These are phyloP conservation scores for Synergus gifuensis DNA, from an alignment of 2,888 invertebrate genomes.

Conservation along the genomic window DNA sequence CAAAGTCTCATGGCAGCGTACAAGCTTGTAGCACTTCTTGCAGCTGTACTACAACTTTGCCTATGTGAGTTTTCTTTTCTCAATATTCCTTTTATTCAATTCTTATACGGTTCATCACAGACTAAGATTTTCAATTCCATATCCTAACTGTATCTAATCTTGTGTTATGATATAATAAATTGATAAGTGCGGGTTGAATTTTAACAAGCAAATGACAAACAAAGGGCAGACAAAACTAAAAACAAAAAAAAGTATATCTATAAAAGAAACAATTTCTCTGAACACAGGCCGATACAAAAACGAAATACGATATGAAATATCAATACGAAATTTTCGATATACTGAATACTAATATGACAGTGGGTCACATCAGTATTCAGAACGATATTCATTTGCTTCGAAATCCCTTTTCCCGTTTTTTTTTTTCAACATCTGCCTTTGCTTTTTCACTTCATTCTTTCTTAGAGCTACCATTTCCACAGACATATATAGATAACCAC, in stretches of 20 bases:
- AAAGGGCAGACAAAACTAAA: too few relatives aligned
- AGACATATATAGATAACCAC: constrained; percentile 23
- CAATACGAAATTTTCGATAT: too few relatives aligned
- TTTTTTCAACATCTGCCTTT: constrained; percentile 6
- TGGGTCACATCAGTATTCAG: not conserved
- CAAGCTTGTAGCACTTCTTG: constrained; percentile 72
- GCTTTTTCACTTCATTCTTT: constrained; percentile 28
- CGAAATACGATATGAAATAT: too few relatives aligned
- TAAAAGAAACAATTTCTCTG: too few relatives aligned
- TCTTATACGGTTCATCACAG: not conserved
- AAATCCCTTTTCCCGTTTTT: not conserved
- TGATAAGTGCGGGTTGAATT: too few relatives aligned
- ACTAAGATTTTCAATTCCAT: too few relatives aligned
- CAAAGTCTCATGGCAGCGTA: constrained; percentile 73
- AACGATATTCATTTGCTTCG: constrained; percentile 23
- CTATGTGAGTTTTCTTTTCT: constrained; percentile 69
- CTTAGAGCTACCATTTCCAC: constrained; percentile 24
- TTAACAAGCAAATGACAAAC: too few relatives aligned
- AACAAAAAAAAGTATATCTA: too few relatives aligned
- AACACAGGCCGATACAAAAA: too few relatives aligned
- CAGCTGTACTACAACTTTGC: constrained; percentile 72
- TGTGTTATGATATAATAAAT: too few relatives aligned
- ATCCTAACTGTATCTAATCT: too few relatives aligned
- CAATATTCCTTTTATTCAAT: constrained; percentile 41
- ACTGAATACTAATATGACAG: constrained; percentile 9